Evolutionary conservation across 2,888 invertebrate genomes (phyloP), one percentile per base, ranked within the genome.

Genomic region (Cataglyphis cursor): DNA sequence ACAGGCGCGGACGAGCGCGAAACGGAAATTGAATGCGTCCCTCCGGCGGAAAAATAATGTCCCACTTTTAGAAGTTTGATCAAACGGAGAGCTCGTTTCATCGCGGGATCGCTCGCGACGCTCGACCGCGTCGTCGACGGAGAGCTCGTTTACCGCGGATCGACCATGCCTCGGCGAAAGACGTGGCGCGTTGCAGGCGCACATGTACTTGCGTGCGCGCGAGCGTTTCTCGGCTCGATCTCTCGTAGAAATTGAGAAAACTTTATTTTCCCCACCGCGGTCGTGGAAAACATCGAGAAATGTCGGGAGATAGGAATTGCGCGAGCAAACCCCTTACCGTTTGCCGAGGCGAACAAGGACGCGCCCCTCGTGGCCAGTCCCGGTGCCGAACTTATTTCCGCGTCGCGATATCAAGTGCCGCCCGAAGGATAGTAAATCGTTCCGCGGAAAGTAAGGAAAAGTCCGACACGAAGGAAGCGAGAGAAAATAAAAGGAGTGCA

Each of bases 21-120:
- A 87, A 86, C 92, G 92, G 92, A 93, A 94, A 94, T 94, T 94
- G 93, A 94, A 94, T 91, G 93, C 92, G 92, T 92, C 92, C 89
- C 88, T 82, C 82, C 86, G 89, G 88, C 85, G 87, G 91, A 89
- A 90, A 92, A 93, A 93, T 93, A 92, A 92, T 91, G 92, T 92
- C 89, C 91, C 89, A 89, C 90, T 92, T 90, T 91, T 90, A 68
- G 86, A 91, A 92, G 88, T 92, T 92, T 89, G 92, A 92, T 92
- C 92, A 89, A 87, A 64, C 85, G 81, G 70, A 72, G 72, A 81
- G 88, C 87, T 87, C 85, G 80, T 88, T 88, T 68, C 75, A 76
- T 31, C 41, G 31, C 68, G 76, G 76, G 86, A 86, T 86, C 87
- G 73, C 73, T 76, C 62, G 61, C 51, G 80, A 38, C 24, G 24